Base-by-base conservation (phyloP, 2,113 vertebrate genomes). In the Chaenocephalus aceratus region DNA sequence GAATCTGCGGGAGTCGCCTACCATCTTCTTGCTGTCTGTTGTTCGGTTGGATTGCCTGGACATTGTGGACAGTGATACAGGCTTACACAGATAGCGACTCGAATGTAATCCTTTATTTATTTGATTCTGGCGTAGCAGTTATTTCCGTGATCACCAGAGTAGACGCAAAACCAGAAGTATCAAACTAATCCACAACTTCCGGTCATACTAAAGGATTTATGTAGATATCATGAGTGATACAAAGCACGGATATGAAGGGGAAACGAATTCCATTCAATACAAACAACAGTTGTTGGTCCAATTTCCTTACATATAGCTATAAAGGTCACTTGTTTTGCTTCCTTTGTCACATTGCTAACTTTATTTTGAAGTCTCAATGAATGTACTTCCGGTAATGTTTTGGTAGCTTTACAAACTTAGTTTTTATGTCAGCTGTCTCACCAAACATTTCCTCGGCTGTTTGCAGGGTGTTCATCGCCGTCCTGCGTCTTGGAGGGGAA, bases 21-120 rank as follows among this genome's bases (percentile, higher is more conserved):
- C 98, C 97, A 99, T 99, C 93, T 98, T 99, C 93, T 99, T 99
- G 96, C 93, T 97, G 94, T 99, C 97, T 69, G 97, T 94, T 77
- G 97, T 95, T 91, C 98, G 95, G 92, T 96, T 97, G 75, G 97
- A 95, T 84, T 99, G 97, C 77, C 97, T 95, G 72, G 97, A 98
- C 97, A 99, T 99, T 89, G 83, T 96, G 91, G 88, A 86, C 83
- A 70, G 75, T 70, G 63, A 91, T 91, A 76, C 79, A 46, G 70
- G 68, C 16, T 58, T 76, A 79, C 79, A 77, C 66, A 59, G 79
- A 75, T 58, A 14, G 81, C 10, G 36, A 73, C 49, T 77, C 68
- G 54, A 80, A 82, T 79, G 72, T 84, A 86, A 94, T 94, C 88
- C 87, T 94, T 94, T 93, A 93, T 93, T 93, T 90, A 94, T 91